These are phyloP conservation scores for Sesia bembeciformis DNA, from an alignment of 2,888 invertebrate genomes.

Conservation along the genomic window DNA sequence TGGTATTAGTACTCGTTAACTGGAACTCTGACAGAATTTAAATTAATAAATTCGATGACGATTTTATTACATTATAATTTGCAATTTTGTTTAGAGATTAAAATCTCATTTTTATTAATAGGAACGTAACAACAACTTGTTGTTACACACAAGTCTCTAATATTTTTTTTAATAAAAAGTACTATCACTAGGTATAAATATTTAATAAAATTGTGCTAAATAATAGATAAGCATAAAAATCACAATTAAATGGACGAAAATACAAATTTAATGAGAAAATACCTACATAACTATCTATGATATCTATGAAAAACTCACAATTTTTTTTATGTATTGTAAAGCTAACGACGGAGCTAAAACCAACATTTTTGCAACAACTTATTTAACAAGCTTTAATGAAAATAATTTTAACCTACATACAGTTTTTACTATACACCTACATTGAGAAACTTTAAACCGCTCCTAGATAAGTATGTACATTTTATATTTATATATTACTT, in stretches of 20 bases:
- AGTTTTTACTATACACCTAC: slow-evolving; percentile 8
- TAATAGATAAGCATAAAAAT: slow-evolving; percentile 20
- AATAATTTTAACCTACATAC: too few relatives aligned
- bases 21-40: slow-evolving; percentile 11
- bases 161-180: neutral
- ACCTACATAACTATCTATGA: slow-evolving; percentile 25
- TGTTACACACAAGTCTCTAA: neutral
- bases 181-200: neutral
- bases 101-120: neutral
- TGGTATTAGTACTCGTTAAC: slow-evolving; percentile 10
- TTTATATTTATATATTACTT: neutral
- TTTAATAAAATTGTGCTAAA: slow-evolving; percentile 9
- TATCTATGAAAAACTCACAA: slow-evolving; percentile 20
- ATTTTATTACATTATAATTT: slow-evolving; percentile 5
- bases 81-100: neutral
- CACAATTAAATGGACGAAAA: slow-evolving; percentile 14
- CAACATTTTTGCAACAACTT: too few relatives aligned
- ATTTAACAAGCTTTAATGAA: too few relatives aligned
- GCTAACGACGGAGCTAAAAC: slow-evolving; percentile 16
- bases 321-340: slow-evolving; percentile 9
- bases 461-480: slow-evolving; percentile 12
- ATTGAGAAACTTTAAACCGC: slow-evolving; percentile 42
- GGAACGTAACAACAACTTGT: neutral
- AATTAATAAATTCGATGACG: slow-evolving; percentile 41
- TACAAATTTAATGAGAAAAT: slow-evolving; percentile 18